Conservation (phyloP, 37 sponge, comb jelly and placozoan genomes). For the Beroe ovata region DNA sequence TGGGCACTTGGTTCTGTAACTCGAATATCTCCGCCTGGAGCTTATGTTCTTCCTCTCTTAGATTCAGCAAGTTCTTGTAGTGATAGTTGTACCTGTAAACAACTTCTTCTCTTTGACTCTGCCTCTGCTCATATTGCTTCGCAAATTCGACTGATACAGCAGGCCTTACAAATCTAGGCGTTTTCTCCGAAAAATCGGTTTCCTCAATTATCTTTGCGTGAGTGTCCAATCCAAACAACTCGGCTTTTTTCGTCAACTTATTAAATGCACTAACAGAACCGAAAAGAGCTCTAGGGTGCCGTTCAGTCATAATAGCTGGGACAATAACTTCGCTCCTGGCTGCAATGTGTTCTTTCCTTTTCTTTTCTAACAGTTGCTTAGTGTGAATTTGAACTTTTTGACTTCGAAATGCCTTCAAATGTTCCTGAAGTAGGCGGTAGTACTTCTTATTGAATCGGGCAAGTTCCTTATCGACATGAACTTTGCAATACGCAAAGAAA, state of each 20-base stretch:
- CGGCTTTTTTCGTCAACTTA: conserved; percentile 42
- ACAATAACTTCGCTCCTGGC: not conserved
- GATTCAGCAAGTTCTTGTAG: conserved; percentile 14
- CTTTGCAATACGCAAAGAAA: conserved; percentile 43
- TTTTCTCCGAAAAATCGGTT: not conserved
- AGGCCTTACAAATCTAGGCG: not conserved
- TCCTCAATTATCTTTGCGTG: conserved; percentile 6
- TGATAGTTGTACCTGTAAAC: not conserved
- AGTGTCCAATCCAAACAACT: conserved; percentile 37
- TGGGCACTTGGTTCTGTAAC: not conserved
- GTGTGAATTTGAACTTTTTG: not conserved
- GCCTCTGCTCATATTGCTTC: conserved; percentile 10
- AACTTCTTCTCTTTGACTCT: not conserved
- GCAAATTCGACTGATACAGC: conserved; percentile 11
- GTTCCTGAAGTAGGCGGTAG: not conserved
- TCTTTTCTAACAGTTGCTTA: not conserved
- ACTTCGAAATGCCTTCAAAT: not conserved
- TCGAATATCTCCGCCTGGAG: conserved; percentile 40
- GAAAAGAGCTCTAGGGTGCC: conserved; percentile 57
- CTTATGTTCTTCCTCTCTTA: conserved; percentile 52
- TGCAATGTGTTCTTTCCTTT: conserved; percentile 3
- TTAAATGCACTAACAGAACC: conserved; percentile 30
- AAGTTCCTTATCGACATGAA: conserved; percentile 55
- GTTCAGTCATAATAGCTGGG: conserved; percentile 56
- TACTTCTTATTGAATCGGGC: conserved; percentile 17